Base-by-base conservation (phyloP, 2,797 vertebrate species). In the Aulostomus chinensis region DNA sequence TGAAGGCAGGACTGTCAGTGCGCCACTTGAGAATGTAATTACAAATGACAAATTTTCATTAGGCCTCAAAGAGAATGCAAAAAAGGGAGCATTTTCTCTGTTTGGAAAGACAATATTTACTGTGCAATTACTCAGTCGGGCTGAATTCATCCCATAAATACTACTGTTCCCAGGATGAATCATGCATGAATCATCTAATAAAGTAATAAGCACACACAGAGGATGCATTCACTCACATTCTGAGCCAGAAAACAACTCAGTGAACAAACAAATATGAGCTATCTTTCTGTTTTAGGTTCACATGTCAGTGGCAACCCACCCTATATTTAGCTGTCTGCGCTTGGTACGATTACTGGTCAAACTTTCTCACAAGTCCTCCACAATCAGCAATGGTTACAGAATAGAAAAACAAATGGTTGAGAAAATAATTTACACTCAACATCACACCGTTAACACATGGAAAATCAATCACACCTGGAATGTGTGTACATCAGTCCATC, bases 21-120 rank as follows among this genome's bases (percentile, higher is more conserved):
- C 52, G 54, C 62, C 64, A 80, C 61, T 74, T 72, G 56, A 65
- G 51, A 50, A 62, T 42, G 70, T 85, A 79, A 86, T 81, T 79
- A 61, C 35, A 62, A 56, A 80, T 79, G 72, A 83, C 74, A 85
- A 81, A 81, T 60, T 70, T 48, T 76, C 42, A 74, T 80, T 70
- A 81, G 42, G 52, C 17, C 35, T 56, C 21, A 55, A 70, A 69
- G 25, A 54, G 26, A 29, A 45, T 2, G 40, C 55, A 40, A 50
- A 62, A 60, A 37, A 5, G 14, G 14, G 37, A 46, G n/a, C 13
- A 17, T 69, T 76, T 76, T 60, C 28, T 64, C 34, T 54, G 33
- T 78, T 76, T 50, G 51, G 45, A 53, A 45, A 62, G 55, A 69
- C 47, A 68, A 68, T 58, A 57, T 68, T 17, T 46, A 48, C 43